Evolutionary conservation across 2,888 invertebrate genomes (phyloP).

Genomic region (Mesochorus sp.): DNA sequence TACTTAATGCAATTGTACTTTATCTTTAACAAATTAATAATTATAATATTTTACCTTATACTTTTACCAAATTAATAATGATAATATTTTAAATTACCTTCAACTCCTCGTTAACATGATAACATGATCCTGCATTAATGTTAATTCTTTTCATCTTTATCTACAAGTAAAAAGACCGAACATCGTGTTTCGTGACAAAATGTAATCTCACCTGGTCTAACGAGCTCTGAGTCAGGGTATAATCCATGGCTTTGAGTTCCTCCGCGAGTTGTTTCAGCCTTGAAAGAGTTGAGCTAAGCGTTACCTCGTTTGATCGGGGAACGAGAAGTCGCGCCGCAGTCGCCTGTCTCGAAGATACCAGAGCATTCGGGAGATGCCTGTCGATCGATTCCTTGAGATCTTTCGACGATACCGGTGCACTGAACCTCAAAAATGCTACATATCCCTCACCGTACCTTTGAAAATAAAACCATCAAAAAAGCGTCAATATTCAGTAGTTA

Average conservation of each 20-base stretch:
- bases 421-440: constrained; percentile 82
- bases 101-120: too few species aligned
- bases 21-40: too few species aligned
- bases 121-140: too few species aligned
- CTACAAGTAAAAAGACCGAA: too few species aligned
- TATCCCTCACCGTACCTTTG: constrained; percentile 83
- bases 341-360: constrained; percentile 81
- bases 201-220: constrained; percentile 83
- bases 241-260: constrained; percentile 83
- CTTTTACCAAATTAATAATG: too few species aligned
- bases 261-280: constrained; percentile 83
- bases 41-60: too few species aligned
- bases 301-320: constrained; percentile 81
- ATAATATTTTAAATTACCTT: too few species aligned
- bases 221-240: constrained; percentile 85
- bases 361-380: constrained; percentile 79
- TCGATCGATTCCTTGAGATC: constrained; percentile 78
- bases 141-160: too few species aligned
- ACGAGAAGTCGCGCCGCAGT: constrained; percentile 83
- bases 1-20: too few species aligned
- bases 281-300: constrained; percentile 83
- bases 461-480: neutral
- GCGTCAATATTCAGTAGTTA: too few species aligned
- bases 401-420: constrained; percentile 69
- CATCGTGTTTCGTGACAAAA: too few species aligned